Conservation (phyloP, 2,888 invertebrate genomes). For the Elysia crispata region DNA sequence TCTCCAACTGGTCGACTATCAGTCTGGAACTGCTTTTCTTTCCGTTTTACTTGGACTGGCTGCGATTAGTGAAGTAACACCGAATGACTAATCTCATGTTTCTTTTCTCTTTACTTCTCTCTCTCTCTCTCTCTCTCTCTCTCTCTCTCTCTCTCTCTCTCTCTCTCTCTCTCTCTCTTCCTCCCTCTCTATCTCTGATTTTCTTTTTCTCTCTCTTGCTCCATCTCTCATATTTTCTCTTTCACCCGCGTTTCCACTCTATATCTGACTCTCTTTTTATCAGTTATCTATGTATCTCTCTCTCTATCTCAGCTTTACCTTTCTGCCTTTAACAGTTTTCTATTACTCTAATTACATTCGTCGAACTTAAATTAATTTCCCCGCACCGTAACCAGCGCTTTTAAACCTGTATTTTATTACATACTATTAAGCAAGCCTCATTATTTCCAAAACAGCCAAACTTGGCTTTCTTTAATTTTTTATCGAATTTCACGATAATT, state of each 20-base stretch:
- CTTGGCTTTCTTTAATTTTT: too few relatives aligned
- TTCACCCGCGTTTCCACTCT: not conserved
- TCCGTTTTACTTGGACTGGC: too few relatives aligned
- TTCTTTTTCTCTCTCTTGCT: constrained; percentile 11
- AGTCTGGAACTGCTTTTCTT: not conserved
- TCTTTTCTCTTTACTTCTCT: too few relatives aligned
- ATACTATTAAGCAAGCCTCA: not conserved
- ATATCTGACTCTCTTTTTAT: not conserved
- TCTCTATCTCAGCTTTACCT: too few relatives aligned
- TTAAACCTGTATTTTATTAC: not conserved
- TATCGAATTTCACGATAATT: too few relatives aligned
- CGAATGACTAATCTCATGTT: too few relatives aligned
- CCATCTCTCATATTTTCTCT: constrained; percentile 14
- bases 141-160: constrained; percentile 28
- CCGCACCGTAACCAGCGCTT: not conserved
- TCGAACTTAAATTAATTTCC: not conserved
- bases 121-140: constrained; percentile 13
- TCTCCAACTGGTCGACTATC: not conserved
- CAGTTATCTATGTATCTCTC: too few relatives aligned
- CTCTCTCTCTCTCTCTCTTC: constrained; percentile 10
- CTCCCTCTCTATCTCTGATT: constrained; percentile 10
- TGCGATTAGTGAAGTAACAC: too few relatives aligned
- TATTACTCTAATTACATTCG: too few relatives aligned
- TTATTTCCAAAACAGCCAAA: too few relatives aligned
- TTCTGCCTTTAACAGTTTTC: too few relatives aligned